These are phyloP conservation scores for Marmota monax DNA, from an alignment of 2,113 vertebrate genomes.

Conservation along the genomic window DNA sequence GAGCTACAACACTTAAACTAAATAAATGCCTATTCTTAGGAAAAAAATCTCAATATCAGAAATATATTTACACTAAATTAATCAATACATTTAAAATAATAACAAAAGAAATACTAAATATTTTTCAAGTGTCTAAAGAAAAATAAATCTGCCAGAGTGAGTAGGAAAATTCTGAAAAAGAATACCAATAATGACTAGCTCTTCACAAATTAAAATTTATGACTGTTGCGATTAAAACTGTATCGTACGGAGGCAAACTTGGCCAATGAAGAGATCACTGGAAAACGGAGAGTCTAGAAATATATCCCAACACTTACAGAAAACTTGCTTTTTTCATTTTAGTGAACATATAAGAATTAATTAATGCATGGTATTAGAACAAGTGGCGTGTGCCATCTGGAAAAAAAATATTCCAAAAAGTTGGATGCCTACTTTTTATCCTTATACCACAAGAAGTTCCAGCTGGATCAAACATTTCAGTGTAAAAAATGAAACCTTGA, in stretches of 20 bases:
- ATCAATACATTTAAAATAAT: not conserved
- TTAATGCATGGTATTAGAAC: not conserved
- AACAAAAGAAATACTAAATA: not conserved
- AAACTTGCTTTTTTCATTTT: not conserved
- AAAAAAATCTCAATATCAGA: not conserved
- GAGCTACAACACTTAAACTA: not conserved
- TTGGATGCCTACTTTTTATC: not conserved
- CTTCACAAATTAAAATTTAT: not conserved
- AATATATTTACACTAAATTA: not conserved
- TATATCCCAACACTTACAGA: not conserved
- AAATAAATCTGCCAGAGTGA: not conserved
- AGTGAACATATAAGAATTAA: not conserved
- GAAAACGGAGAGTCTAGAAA: not conserved
- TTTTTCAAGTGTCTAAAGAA: conserved; percentile 10
- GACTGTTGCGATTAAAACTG: not conserved
- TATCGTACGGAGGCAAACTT: not conserved
- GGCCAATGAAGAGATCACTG: not conserved
- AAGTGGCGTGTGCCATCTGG: not conserved
- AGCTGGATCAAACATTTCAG: conserved; percentile 19
- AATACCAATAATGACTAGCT: not conserved
- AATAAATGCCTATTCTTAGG: not conserved
- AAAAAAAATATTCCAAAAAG: not conserved
- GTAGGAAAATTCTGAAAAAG: not conserved
- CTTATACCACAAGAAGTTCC: not conserved
- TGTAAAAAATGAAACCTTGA: not conserved